A percentile compares a stretch with the other conserved stretches of the same genome.
phyloP scores from a whole-genome alignment of 2,113 vertebrate species.

The Equus quagga region DNA sequence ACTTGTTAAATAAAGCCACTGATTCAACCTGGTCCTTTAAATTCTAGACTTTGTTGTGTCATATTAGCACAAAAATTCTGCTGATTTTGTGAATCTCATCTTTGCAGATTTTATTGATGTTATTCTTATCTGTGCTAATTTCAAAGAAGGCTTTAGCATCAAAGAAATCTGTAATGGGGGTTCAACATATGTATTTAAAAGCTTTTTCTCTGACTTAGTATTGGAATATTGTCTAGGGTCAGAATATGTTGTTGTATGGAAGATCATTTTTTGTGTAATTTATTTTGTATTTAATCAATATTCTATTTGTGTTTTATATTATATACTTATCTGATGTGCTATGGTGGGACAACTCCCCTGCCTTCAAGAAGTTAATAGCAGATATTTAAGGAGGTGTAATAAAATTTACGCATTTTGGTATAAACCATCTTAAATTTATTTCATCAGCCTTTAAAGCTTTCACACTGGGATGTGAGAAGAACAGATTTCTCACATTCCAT shows the following conservation, averaged over 20 bases:
- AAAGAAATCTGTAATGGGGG: background rate
- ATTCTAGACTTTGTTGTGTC: background rate
- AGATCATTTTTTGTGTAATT: background rate
- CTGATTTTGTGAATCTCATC: background rate
- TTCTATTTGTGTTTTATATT: background rate
- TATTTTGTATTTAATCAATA: background rate
- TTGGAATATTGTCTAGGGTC: background rate
- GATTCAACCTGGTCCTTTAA: background rate
- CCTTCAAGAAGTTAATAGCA: background rate
- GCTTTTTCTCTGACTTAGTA: background rate
- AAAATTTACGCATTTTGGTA: conserved; percentile 1
- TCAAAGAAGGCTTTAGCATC: background rate
- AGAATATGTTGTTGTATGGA: background rate
- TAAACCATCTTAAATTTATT: background rate
- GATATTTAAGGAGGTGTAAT: background rate
- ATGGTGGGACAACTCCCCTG: background rate
- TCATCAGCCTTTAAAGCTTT: background rate
- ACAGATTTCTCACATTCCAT: background rate
- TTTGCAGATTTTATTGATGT: background rate
- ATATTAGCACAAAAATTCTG: background rate
- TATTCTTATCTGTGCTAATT: background rate
- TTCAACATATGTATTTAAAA: background rate
- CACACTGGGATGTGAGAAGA: background rate
- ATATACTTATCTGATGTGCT: background rate
- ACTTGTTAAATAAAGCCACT: background rate